phyloP scores from a whole-genome alignment of 2,797 vertebrate genomes.

The Rhyacichthys aspro region DNA sequence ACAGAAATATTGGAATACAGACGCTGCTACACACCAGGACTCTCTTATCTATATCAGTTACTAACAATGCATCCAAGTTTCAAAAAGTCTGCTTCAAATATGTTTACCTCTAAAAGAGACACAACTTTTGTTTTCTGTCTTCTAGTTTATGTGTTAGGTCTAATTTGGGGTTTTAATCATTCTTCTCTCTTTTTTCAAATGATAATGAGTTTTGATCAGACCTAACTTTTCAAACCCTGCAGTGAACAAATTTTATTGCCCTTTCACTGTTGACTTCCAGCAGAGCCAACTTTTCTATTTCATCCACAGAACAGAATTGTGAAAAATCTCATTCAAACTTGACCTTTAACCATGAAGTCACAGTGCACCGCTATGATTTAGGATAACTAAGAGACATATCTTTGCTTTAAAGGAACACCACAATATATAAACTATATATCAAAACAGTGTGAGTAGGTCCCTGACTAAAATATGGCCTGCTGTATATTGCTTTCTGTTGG shows the following conservation, averaged over 20 bases:
- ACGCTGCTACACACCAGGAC: no score
- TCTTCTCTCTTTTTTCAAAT: no score
- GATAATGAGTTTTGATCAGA: no score
- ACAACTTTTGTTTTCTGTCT: no score
- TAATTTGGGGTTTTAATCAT: no score
- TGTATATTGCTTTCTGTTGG: constrained; percentile 11
- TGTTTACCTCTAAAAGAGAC: no score
- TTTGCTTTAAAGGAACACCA: background rate
- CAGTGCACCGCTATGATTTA: background rate
- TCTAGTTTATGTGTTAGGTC: no score
- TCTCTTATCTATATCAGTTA: no score
- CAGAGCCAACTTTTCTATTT: constrained; percentile 1
- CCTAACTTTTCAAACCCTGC: background rate
- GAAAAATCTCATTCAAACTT: constrained; percentile 12
- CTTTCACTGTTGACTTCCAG: constrained; percentile 6
- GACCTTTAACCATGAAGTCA: constrained; percentile 7
- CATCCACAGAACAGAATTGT: constrained; percentile 3
- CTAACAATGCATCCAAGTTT: no score
- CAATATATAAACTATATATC: background rate
- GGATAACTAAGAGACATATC: background rate
- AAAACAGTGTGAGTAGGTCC: background rate
- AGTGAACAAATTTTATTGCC: constrained; percentile 5
- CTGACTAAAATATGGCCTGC: constrained; percentile 1
- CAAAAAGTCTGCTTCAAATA: no score
- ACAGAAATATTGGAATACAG: no score